Percentiles rank a stretch among this genome's conserved stretches.
Evolutionary conservation across 1,140 invertebrate species (phyloP).

Genomic region (Aphelenchoides avenae): DNA sequence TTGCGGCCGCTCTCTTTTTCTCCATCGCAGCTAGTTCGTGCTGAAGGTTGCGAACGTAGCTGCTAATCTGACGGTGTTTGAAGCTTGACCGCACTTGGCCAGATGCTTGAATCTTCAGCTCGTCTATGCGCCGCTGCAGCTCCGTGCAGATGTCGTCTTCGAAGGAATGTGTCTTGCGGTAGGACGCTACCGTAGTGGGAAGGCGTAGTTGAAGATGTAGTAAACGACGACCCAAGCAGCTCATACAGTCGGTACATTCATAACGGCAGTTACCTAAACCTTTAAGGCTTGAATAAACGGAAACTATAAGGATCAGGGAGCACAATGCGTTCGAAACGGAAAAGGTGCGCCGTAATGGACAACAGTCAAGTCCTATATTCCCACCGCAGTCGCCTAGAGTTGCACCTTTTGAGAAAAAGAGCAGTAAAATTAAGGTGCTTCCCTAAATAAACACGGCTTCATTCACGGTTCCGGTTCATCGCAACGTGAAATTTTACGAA

Average conservation of each 20-base stretch:
- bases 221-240: not conserved
- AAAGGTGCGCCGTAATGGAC: not conserved
- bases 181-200: not conserved
- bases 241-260: not conserved
- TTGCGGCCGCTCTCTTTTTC: not conserved
- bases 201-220: not conserved
- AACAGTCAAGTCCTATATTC: too few relatives aligned
- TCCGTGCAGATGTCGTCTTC: not conserved
- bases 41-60: not conserved
- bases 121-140: not conserved
- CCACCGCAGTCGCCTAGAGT: too few relatives aligned
- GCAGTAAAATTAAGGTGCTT: too few relatives aligned
- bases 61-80: not conserved
- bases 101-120: too few relatives aligned
- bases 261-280: too few relatives aligned
- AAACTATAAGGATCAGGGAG: not conserved
- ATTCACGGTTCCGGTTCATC: too few relatives aligned
- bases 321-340: not conserved
- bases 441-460: too few relatives aligned
- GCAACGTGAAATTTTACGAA: too few relatives aligned
- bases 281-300: too few relatives aligned
- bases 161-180: not conserved
- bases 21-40: not conserved
- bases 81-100: not conserved
- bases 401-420: too few relatives aligned